Percentiles rank a stretch among this genome's conserved stretches.
Conservation (phyloP, 1,140 invertebrate species). For the Meteorus sp. region DNA sequence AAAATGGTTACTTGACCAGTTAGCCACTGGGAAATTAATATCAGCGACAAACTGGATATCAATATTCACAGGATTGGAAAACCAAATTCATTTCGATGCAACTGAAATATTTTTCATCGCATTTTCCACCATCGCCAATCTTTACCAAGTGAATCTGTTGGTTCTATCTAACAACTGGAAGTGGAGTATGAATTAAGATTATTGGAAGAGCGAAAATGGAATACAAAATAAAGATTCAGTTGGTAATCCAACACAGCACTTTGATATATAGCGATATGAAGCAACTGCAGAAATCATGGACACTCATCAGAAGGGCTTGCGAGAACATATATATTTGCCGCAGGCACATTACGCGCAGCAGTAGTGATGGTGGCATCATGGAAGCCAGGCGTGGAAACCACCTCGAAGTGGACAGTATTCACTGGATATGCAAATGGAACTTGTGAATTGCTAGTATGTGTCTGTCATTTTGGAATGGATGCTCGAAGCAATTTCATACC, state of each 20-base stretch:
- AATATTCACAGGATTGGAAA: too few relatives aligned
- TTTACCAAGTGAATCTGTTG: background rate
- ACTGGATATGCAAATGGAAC: constrained; percentile 22
- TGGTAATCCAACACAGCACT: background rate
- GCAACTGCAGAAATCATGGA: background rate
- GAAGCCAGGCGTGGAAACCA: constrained; percentile 18
- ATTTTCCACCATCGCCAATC: background rate
- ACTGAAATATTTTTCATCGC: constrained; percentile 2
- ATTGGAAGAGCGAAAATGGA: background rate
- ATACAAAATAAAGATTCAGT: too few relatives aligned
- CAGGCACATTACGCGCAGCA: background rate
- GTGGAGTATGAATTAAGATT: background rate
- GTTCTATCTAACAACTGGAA: background rate
- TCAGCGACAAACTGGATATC: too few relatives aligned
- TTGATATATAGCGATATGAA: background rate
- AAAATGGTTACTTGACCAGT: too few relatives aligned
- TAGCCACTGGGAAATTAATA: too few relatives aligned
- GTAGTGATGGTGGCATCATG: constrained; percentile 10
- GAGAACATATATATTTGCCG: constrained; percentile 6
- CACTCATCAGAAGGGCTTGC: background rate
- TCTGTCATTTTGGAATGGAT: constrained; percentile 16
- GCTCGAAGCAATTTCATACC: background rate
- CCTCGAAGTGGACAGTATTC: constrained; percentile 21
- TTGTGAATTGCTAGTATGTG: too few relatives aligned
- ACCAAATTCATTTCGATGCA: too few relatives aligned